Evolutionary conservation across 2,888 invertebrate species (phyloP).

Genomic region (Dione vanillae): DNA sequence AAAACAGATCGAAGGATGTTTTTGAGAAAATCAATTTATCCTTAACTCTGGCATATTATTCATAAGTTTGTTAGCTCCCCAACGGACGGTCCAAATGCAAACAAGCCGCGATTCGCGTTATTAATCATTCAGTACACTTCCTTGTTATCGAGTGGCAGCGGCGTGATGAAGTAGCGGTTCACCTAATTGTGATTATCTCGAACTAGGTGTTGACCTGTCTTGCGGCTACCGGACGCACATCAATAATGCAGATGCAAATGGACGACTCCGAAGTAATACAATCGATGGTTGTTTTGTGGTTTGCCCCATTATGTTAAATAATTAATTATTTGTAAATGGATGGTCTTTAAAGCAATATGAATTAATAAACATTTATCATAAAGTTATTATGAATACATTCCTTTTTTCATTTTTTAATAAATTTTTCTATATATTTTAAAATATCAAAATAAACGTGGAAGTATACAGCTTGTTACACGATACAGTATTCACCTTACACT

Average conservation of each 20-base stretch:
- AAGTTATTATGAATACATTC: constrained; percentile 5
- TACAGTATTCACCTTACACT: constrained; percentile 67
- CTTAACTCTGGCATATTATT: constrained; percentile 73
- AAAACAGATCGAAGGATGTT: constrained; percentile 49
- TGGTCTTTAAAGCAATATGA: not conserved
- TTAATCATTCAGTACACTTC: constrained; percentile 75
- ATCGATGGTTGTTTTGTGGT: constrained; percentile 50
- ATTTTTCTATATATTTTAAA: constrained; percentile 27
- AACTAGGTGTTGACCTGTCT: constrained; percentile 65
- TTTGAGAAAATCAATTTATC: constrained; percentile 67
- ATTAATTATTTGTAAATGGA: constrained; percentile 7
- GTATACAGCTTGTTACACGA: constrained; percentile 66
- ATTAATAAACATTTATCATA: not conserved
- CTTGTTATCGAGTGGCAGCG: constrained; percentile 73
- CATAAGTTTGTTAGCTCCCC: constrained; percentile 75
- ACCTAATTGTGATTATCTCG: constrained; percentile 74
- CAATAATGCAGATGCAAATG: constrained; percentile 58
- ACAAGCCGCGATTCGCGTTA: constrained; percentile 73
- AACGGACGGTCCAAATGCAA: constrained; percentile 70
- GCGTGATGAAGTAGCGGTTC: constrained; percentile 75
- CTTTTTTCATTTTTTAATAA: not conserved
- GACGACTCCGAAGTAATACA: constrained; percentile 50
- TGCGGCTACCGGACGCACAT: constrained; percentile 59
- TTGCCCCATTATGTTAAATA: constrained; percentile 14
- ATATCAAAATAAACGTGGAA: constrained; percentile 66